Conservation (phyloP, 2,113 vertebrate species). For the Euleptes europaea region DNA sequence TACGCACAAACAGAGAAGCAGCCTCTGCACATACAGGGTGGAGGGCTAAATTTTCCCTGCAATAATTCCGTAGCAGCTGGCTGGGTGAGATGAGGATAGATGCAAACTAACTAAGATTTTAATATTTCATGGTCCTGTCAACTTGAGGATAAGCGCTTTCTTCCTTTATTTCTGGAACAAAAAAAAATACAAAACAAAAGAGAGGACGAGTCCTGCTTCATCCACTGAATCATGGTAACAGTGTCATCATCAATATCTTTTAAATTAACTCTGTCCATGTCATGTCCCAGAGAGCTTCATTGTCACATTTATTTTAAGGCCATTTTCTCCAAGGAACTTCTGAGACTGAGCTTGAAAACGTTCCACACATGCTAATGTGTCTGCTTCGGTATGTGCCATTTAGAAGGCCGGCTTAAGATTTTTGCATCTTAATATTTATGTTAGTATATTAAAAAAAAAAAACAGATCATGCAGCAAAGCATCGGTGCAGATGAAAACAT, state of each 20-base stretch:
- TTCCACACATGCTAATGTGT: rapidly evolving
- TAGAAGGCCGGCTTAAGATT: neutral
- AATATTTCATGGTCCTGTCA: slow-evolving; percentile 65
- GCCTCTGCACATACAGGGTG: neutral
- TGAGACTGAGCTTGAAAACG: neutral
- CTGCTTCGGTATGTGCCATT: neutral
- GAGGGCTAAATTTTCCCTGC: slow-evolving; percentile 32
- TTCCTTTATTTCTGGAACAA: slow-evolving; percentile 3
- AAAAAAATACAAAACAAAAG: neutral
- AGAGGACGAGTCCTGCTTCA: neutral
- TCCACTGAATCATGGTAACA: slow-evolving; percentile 26
- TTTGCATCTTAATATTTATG: neutral
- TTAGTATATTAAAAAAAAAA: neutral
- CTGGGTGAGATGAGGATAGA: slow-evolving; percentile 66
- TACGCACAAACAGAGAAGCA: neutral
- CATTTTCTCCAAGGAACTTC: neutral
- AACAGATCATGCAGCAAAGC: neutral
- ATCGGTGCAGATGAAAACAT: neutral
- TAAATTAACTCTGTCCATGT: slow-evolving; percentile 1
- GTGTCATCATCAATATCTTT: slow-evolving; percentile 25
- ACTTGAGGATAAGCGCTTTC: slow-evolving; percentile 53
- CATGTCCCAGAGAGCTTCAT: neutral
- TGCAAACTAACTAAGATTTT: slow-evolving; percentile 49
- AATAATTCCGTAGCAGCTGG: slow-evolving; percentile 51
- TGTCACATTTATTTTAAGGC: neutral